Evolutionary conservation across 2,888 invertebrate species (phyloP), one percentile per base, ranked within the genome.

Genomic region (Drosophila formosana): DNA sequence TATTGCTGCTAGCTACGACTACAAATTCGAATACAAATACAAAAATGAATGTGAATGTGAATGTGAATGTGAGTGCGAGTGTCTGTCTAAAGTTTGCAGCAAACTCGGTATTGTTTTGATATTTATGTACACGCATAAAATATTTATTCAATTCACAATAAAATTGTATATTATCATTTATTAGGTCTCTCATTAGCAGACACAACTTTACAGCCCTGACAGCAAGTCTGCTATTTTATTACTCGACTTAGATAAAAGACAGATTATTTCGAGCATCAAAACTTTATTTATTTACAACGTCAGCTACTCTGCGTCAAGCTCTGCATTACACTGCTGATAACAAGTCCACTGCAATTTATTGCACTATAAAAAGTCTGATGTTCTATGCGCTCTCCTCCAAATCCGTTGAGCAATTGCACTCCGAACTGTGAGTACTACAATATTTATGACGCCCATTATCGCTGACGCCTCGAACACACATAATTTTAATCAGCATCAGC

Each of bases 81-180:
- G 39, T 47, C 13, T 51, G 58, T 58, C 45, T 45, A 30, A 39
- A 58, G 46, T 60, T 66, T 26, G 5, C 55, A 37, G 32, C 18
- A 30, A 41, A 49, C 25, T 66, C 18, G 18, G 47, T 53, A 43
- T 49, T 60, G 47, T 52, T 43, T 50, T 57, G 51, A 55, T 56
- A 66, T 67, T 39, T 51, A 63, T 51, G 11, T 41, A 23, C 47
- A 41, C 28, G 53, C 18, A n/a, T 9, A 45, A 55, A 47, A 39
- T 62, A 55, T 62, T 62, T 49, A 47, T 18, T 11, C 47, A 18
- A 26, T 26, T 47, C 25, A 6, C 18, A 45, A 57, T 25, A 41
- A 32, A 49, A 57, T 45, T 34, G 7, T 9, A 30, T 55, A 46
- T 46, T 23, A 13, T 11, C n/a, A 51, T 43, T 51, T 43, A 53